Evolutionary conservation across 2,797 vertebrate species (phyloP).

Genomic region (Glyptemys insculpta): DNA sequence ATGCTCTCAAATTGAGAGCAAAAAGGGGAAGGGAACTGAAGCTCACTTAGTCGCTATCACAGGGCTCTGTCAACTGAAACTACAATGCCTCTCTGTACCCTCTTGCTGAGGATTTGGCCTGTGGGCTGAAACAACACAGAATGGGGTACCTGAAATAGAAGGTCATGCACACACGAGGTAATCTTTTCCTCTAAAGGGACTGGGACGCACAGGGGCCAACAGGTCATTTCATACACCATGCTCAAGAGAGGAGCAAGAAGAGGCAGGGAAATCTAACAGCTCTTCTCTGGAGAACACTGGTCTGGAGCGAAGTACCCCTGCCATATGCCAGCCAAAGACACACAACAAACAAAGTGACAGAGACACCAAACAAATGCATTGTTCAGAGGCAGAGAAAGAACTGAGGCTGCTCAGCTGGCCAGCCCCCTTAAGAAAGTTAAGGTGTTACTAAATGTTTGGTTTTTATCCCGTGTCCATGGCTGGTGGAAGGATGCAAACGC

Average conservation of each 20-base stretch:
- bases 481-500: not conserved
- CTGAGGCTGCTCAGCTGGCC: not conserved
- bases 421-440: not conserved
- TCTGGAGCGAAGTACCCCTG: not conserved
- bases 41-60: not conserved
- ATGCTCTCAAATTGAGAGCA: not conserved
- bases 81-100: not conserved
- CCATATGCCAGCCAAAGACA: not conserved
- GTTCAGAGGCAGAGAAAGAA: not conserved
- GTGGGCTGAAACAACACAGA: not conserved
- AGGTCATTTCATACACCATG: not conserved
- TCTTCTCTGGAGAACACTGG: not conserved
- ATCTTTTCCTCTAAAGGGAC: not conserved
- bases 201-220: not conserved
- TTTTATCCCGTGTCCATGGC: not conserved
- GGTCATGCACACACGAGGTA: not conserved
- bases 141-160: not conserved
- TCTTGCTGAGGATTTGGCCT: not conserved
- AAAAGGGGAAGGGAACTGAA: not conserved
- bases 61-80: not conserved
- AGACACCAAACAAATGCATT: not conserved
- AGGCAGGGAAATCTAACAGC: not conserved
- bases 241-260: not conserved
- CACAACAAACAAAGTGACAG: not conserved
- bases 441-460: not conserved